Base-by-base conservation (phyloP, 1,140 invertebrate species). In the Drosophila dunni region DNA sequence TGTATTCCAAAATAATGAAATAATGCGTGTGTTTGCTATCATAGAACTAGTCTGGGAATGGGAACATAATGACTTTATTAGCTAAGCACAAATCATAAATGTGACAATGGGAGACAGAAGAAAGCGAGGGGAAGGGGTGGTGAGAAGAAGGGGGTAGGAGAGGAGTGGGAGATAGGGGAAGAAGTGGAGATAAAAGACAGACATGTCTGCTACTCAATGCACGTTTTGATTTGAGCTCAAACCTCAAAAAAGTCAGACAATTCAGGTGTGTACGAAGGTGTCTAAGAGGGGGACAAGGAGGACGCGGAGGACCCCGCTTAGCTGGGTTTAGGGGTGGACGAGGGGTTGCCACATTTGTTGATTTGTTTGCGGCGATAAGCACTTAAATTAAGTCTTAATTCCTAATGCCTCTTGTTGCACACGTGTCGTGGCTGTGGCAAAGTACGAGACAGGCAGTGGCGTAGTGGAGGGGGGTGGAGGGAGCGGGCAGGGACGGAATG, bases 331-430 rank as follows among this genome's bases (percentile, higher is more conserved):
- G 33, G 40, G 7, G 8, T 13, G 24, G 36, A 20, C 13, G 15
- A 10, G 45, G 20, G 38, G 24, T 33, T 57, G 57, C 51, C 42
- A 51, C 9, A 66, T 78, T 58, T 45, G 53, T 82, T 88, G 90
- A 91, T 91, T 91, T 91, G 90, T 91, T 91, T 89, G 76, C 45
- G 74, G 64, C 75, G 90, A 91, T 91, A 91, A 91, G 84, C 78
- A 91, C 90, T 90, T 90, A 91, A 91, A 91, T 91, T 89, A 91
- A 91, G 90, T 91, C 90, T 90, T 91, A 91, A 91, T 85, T 83
- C 81, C 70, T 82, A 91, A 91, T 91, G 90, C 86, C 85, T 72
- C 75, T 79, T 91, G 90, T 91, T 82, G 79, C 81, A 91, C 90
- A 91, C 90, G 90, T 91, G 90, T 89, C 83, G 75, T 69, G 74